Conservation (phyloP, 2,888 invertebrate species). For the Neelides folsomi region DNA sequence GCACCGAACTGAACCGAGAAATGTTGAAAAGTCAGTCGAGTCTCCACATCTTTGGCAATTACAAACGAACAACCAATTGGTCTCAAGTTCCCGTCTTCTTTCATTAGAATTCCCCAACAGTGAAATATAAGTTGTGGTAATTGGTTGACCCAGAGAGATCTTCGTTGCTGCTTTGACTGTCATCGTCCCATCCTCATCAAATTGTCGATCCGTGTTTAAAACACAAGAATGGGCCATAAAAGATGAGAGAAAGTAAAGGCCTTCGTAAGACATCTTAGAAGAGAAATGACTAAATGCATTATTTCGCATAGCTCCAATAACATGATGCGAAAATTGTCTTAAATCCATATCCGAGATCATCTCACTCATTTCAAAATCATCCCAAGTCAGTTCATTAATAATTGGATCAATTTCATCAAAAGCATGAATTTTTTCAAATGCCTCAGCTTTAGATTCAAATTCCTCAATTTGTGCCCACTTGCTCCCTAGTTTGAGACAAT, state of each 20-base stretch:
- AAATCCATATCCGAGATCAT: constrained; percentile 5
- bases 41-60: constrained; percentile 20
- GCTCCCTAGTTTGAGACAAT: constrained; percentile 3
- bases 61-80: constrained; percentile 24
- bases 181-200: constrained; percentile 16
- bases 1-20: constrained; percentile 11
- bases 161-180: constrained; percentile 20
- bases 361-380: neutral
- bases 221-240: constrained; percentile 27
- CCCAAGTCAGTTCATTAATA: constrained; percentile 18
- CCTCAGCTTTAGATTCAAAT: constrained; percentile 19
- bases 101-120: constrained; percentile 16
- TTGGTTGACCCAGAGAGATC: constrained; percentile 20
- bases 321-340: constrained; percentile 12
- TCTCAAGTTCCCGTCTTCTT: constrained; percentile 13
- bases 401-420: constrained; percentile 11
- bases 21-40: constrained; percentile 17
- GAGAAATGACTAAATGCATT: constrained; percentile 26
- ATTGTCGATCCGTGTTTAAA: constrained; percentile 26
- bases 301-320: constrained; percentile 19
- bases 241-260: constrained; percentile 25
- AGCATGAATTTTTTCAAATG: constrained; percentile 11
- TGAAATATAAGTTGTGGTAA: constrained; percentile 25
- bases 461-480: constrained; percentile 21
- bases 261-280: constrained; percentile 15